Evolutionary conservation across 2,113 vertebrate genomes (phyloP).

Genomic region (Turdus rufiventris): DNA sequence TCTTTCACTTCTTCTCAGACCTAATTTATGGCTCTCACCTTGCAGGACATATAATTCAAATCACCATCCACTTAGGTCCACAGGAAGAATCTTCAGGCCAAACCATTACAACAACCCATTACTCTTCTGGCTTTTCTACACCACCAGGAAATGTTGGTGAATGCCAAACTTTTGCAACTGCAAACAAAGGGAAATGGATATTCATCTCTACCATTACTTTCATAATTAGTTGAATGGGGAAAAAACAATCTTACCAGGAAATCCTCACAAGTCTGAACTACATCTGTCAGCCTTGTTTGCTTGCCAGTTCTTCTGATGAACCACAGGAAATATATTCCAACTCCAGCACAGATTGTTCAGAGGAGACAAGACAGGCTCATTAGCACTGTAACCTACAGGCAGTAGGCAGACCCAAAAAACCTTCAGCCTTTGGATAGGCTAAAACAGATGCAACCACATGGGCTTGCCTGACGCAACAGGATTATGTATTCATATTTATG

Average conservation of each 20-base stretch:
- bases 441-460: neutral
- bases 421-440: neutral
- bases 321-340: constrained; percentile 28
- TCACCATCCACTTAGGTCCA: neutral
- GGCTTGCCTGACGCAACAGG: neutral
- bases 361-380: constrained; percentile 5
- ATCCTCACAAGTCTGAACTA: constrained; percentile 44
- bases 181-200: constrained; percentile 38
- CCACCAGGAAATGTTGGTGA: neutral
- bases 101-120: neutral
- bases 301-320: constrained; percentile 53
- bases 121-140: neutral
- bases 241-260: constrained; percentile 60
- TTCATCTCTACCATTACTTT: neutral
- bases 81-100: constrained; percentile 5
- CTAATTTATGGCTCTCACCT: neutral
- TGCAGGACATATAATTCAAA: neutral
- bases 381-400: neutral
- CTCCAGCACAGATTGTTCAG: constrained; percentile 45
- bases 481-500: neutral
- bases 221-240: neutral
- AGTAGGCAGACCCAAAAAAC: neutral
- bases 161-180: neutral
- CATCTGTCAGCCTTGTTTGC: constrained; percentile 17
- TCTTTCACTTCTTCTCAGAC: neutral